These are phyloP conservation scores for Pangasius djambal DNA, from an alignment of 2,797 vertebrate species.

Conservation along the genomic window DNA sequence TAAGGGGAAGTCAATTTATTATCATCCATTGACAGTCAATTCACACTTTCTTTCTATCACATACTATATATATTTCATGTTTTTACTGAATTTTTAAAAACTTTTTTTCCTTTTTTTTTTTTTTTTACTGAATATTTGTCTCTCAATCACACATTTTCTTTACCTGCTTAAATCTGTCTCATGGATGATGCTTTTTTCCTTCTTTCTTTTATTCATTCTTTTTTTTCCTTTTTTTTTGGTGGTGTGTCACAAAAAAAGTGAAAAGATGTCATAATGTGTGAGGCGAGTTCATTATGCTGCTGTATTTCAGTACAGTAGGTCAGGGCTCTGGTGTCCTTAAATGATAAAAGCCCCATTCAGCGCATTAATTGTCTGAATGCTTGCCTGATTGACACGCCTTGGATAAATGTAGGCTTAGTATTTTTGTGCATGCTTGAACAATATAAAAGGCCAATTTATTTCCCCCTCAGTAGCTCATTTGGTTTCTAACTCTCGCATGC, in stretches of 20 bases:
- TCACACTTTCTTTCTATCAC: background rate
- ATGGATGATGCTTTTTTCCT: background rate
- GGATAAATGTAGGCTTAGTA: conserved; percentile 84
- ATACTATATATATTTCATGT: background rate
- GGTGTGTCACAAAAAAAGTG: conserved; percentile 62
- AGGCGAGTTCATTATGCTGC: conserved; percentile 78
- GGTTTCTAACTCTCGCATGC: conserved; percentile 65
- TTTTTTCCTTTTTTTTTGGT: conserved; percentile 43
- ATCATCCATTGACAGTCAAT: background rate
- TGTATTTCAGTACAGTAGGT: conserved; percentile 77
- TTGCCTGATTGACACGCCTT: conserved; percentile 79
- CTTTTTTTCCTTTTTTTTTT: background rate
- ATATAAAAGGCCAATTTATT: conserved; percentile 83
- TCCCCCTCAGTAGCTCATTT: conserved; percentile 76
- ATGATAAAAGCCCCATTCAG: conserved; percentile 83
- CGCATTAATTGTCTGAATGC: conserved; percentile 81
- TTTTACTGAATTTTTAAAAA: background rate
- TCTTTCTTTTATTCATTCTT: conserved; percentile 28
- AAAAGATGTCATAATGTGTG: conserved; percentile 79
- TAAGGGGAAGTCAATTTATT: background rate
- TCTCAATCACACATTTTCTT: background rate
- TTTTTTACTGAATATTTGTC: background rate
- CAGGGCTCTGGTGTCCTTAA: conserved; percentile 81
- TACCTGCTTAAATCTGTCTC: background rate
- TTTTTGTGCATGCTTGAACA: conserved; percentile 81